phyloP scores from a whole-genome alignment of 1,140 invertebrate genomes.

The Pseudomyrmex dendroicus region DNA sequence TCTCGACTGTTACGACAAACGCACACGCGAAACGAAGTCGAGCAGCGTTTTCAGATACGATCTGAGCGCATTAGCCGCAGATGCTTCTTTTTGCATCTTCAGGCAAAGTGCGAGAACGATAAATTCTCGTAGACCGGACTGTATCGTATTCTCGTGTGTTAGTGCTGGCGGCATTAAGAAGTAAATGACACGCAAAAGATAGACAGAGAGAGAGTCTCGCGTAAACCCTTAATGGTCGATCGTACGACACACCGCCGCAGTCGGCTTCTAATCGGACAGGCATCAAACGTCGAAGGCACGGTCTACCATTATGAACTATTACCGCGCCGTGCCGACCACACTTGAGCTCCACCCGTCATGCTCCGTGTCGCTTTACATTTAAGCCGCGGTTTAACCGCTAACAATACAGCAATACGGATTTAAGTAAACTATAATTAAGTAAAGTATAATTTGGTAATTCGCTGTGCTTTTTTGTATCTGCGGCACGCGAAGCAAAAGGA shows the following conservation, averaged over 20 bases:
- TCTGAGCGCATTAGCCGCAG: conserved; percentile 18
- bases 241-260: conserved; percentile 16
- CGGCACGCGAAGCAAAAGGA: background rate
- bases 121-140: conserved; percentile 50
- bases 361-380: background rate
- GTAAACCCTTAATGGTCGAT: conserved; percentile 36
- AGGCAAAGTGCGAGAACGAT: conserved; percentile 14
- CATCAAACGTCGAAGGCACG: conserved; percentile 39
- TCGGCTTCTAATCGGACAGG: conserved; percentile 44
- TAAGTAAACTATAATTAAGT: background rate
- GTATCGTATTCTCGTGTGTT: conserved; percentile 20
- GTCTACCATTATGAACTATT: conserved; percentile 41
- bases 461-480: background rate
- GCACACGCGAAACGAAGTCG: background rate
- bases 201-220: conserved; percentile 44
- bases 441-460: background rate
- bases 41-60: conserved; percentile 3
- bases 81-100: conserved; percentile 21
- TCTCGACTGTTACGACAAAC: background rate
- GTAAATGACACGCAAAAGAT: conserved; percentile 50
- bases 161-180: conserved; percentile 13
- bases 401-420: background rate
- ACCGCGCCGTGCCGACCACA: background rate
- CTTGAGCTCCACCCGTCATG: background rate
- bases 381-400: background rate